Evolutionary conservation across 2,888 invertebrate species (phyloP).

Genomic region (Eupithecia subumbrata): DNA sequence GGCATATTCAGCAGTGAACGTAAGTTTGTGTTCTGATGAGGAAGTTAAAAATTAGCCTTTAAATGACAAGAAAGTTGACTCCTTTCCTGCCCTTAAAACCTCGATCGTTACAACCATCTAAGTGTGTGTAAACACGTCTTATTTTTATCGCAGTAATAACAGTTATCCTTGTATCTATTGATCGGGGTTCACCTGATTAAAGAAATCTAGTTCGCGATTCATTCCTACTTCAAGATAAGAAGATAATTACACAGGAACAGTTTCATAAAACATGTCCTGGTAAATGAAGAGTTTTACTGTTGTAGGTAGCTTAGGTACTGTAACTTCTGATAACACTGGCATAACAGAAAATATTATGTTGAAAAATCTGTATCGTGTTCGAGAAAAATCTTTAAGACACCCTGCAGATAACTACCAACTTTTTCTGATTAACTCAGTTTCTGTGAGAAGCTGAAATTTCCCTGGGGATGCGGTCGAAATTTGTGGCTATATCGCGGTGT

Average conservation of each 20-base stretch:
- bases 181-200: conserved; percentile 49
- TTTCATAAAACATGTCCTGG: too few species aligned
- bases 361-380: background rate
- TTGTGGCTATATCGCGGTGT: conserved; percentile 56
- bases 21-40: too few species aligned
- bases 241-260: too few species aligned
- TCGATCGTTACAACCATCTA: background rate
- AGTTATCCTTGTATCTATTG: conserved; percentile 34
- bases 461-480: conserved; percentile 57
- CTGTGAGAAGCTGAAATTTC: conserved; percentile 62
- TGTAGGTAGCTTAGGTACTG: too few species aligned
- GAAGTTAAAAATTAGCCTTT: background rate
- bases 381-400: conserved; percentile 20
- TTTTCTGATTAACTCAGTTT: conserved; percentile 60
- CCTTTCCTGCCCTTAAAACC: background rate
- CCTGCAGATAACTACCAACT: conserved; percentile 27
- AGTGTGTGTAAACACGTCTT: conserved; percentile 21
- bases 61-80: background rate
- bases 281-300: too few species aligned
- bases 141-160: conserved; percentile 31
- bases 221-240: conserved; percentile 27
- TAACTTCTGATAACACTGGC: background rate
- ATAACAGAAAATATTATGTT: background rate
- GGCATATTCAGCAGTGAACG: too few species aligned
- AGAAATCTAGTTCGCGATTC: conserved; percentile 44